Conservation (phyloP, 2,797 vertebrate species). For the Coreius guichenoti region DNA sequence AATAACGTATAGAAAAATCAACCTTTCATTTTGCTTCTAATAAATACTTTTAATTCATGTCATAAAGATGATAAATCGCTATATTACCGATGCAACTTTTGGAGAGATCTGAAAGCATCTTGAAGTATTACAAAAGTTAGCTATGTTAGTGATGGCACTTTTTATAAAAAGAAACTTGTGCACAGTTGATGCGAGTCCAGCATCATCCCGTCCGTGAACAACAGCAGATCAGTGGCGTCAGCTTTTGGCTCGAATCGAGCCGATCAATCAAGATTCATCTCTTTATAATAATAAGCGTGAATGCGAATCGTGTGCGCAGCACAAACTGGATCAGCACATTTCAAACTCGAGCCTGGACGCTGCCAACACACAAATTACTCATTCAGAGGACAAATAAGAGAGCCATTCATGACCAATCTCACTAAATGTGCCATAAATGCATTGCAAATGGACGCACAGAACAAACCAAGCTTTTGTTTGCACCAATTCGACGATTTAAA, state of each 20-base stretch:
- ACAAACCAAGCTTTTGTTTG: constrained; percentile 41
- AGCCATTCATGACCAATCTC: constrained; percentile 38
- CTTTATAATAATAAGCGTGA: constrained; percentile 28
- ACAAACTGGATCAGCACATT: constrained; percentile 57
- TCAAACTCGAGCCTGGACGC: background rate
- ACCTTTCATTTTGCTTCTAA: background rate
- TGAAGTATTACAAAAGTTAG: too few species aligned
- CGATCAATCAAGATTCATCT: constrained; percentile 24
- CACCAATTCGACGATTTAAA: constrained; percentile 58
- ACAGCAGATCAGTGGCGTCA: constrained; percentile 14
- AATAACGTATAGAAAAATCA: background rate
- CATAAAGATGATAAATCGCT: too few species aligned
- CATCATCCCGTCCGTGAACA: too few species aligned
- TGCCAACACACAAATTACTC: constrained; percentile 3
- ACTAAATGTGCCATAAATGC: background rate
- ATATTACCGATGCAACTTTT: background rate
- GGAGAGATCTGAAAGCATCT: too few species aligned
- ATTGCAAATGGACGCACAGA: background rate
- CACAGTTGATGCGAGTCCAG: too few species aligned
- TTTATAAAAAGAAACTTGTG: background rate
- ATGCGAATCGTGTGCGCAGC: constrained; percentile 50
- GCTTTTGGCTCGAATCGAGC: constrained; percentile 19
- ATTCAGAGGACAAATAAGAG: constrained; percentile 30
- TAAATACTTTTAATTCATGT: too few species aligned
- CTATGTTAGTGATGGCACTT: background rate